These are phyloP conservation scores for Cyphomyrus plagiostoma DNA, from an alignment of 2,113 vertebrate species.

Conservation along the genomic window DNA sequence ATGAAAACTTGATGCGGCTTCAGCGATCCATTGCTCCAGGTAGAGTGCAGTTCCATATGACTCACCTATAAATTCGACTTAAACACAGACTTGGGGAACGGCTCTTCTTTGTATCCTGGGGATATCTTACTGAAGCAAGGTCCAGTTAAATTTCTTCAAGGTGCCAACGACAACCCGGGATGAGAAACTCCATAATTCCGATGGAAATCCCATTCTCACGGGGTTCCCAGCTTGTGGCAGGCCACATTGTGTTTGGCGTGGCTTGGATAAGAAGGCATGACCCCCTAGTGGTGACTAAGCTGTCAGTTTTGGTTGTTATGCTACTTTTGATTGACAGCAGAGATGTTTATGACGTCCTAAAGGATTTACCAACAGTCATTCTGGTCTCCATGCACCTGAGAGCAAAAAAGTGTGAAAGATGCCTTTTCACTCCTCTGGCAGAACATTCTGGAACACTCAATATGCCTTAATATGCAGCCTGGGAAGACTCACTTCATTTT, in stretches of 20 bases:
- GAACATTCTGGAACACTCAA: neutral
- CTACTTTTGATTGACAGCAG: constrained; percentile 1
- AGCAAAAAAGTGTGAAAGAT: neutral
- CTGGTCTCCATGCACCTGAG: neutral
- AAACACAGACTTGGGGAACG: neutral
- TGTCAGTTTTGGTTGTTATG: constrained; percentile 10
- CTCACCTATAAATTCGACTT: neutral
- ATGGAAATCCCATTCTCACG: neutral
- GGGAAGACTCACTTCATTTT: neutral
- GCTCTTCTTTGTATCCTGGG: neutral
- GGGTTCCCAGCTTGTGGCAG: neutral
- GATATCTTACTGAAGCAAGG: neutral
- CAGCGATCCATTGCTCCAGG: neutral
- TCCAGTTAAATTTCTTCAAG: neutral
- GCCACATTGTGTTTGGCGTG: neutral
- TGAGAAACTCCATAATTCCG: neutral
- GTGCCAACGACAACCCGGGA: neutral
- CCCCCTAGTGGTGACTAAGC: neutral
- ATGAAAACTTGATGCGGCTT: neutral
- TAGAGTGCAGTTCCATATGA: neutral
- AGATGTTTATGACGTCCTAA: neutral
- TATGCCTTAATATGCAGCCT: neutral
- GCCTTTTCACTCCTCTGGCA: neutral
- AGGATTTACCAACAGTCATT: constrained; percentile 8
- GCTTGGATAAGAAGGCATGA: neutral